Evolutionary conservation across 2,797 vertebrate genomes (phyloP).

Genomic region (Chaenodraco wilsoni): DNA sequence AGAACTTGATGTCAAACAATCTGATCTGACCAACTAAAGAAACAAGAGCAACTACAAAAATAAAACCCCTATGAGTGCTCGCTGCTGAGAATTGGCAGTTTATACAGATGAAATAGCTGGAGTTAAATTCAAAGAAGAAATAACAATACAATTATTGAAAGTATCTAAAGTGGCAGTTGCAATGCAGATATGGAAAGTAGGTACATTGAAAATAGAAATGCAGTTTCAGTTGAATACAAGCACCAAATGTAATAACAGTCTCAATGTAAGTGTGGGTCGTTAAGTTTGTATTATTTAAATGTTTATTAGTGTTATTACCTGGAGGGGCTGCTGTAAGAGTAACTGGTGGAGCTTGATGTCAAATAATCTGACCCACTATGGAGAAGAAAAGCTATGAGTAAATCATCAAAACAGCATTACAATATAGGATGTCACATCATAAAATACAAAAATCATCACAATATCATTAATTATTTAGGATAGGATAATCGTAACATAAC

Average conservation of each 20-base stretch:
- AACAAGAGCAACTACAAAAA: not conserved
- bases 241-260: not conserved
- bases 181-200: not conserved
- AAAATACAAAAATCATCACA: no score
- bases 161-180: not conserved
- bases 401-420: not conserved
- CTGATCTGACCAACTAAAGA: constrained; percentile 45
- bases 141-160: not conserved
- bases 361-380: constrained; percentile 65
- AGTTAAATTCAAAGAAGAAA: not conserved
- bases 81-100: not conserved
- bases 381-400: constrained; percentile 7
- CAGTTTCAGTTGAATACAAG: not conserved
- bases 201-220: not conserved
- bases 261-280: not conserved
- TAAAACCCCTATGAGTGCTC: no score
- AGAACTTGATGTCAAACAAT: constrained; percentile 59
- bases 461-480: no score
- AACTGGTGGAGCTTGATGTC: constrained; percentile 65
- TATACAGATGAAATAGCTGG: not conserved
- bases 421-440: no score
- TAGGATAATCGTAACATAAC: no score
- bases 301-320: constrained; percentile 19
- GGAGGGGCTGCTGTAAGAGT: constrained; percentile 79
- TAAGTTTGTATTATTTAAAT: not conserved